Base-by-base conservation (phyloP, 1,140 invertebrate species). In the Vollenhovia emeryi region DNA sequence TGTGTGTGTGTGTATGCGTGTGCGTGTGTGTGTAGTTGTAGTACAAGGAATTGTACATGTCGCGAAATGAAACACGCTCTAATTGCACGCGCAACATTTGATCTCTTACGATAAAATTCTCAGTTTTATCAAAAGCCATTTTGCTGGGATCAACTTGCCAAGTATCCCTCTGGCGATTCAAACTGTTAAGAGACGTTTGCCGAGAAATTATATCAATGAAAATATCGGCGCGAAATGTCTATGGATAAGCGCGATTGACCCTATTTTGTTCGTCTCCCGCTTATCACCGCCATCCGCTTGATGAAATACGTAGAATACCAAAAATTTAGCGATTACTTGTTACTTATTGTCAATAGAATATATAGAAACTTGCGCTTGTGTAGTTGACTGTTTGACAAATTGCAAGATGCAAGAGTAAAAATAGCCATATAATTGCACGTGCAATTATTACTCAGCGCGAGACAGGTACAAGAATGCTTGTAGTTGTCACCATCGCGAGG, bases 391-490 rank as follows among this genome's bases (percentile, higher is more conserved):
- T 40, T 18, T 21, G 50, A 82, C 21, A 69, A 69, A 80, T 69
- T 69, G 75, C 45, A 33, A 15, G 30, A 71, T 57, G 36, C 33
- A 18, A 18, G 21, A 69, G 33, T 82, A 73, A 57, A 45, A 82
- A 73, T 57, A 50, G n/a, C 36, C 27, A 45, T 82, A 82, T 82
- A 82, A 82, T 82, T 82, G 78, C 78, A 82, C 78, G 78, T 82
- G 66, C 78, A 82, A 82, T 82, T 82, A 82, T 73, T 82, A 55
- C 78, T 82, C 78, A 82, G 78, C 52, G 71, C 24, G 55, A 75
- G 71, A 75, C 69, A 84, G 68, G 80, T 84, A 84, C 71, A 64
- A 84, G 55, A 84, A 84, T 50, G 79, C 84, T 85, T 85, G 55
- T 36, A 50, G 66, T 75, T 84, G 45, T 74, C 45, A 48, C 45